phyloP scores from a whole-genome alignment of 1,140 invertebrate genomes.

The Drosophila tsacasi region DNA sequence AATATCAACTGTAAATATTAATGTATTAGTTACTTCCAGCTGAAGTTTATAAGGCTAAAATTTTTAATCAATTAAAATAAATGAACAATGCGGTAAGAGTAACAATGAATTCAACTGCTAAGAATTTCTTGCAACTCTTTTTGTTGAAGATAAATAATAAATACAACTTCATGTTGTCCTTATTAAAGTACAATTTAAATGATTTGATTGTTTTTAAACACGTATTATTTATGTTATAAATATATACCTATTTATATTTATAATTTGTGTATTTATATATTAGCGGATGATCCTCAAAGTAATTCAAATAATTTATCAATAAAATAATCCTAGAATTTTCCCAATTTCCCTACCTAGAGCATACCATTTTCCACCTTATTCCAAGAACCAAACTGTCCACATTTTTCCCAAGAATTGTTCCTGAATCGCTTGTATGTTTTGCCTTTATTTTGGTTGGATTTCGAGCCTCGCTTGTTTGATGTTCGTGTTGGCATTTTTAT shows the following conservation, averaged over 20 bases:
- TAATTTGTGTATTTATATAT: neutral
- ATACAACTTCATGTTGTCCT: too few species aligned
- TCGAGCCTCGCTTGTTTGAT: conserved; percentile 14
- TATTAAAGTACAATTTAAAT: neutral
- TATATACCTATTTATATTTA: too few species aligned
- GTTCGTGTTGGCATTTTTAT: conserved; percentile 62
- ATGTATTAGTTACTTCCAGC: neutral
- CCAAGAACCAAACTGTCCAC: neutral
- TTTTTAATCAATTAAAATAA: neutral
- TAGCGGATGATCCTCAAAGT: neutral
- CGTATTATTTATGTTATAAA: too few species aligned
- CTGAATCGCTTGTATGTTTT: neutral
- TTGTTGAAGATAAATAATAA: neutral
- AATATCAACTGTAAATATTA: neutral
- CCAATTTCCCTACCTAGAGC: neutral
- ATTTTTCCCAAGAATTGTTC: conserved; percentile 1
- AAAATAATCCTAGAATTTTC: neutral
- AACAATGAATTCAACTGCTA: neutral
- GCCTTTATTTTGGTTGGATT: conserved; percentile 8
- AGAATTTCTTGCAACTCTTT: neutral
- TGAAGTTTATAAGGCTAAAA: neutral
- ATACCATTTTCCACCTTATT: neutral
- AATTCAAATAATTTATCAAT: neutral
- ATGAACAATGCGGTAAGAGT: neutral
- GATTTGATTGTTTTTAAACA: too few species aligned